Evolutionary conservation across 1,140 invertebrate species (phyloP).

Genomic region (Achatina immaculata): DNA sequence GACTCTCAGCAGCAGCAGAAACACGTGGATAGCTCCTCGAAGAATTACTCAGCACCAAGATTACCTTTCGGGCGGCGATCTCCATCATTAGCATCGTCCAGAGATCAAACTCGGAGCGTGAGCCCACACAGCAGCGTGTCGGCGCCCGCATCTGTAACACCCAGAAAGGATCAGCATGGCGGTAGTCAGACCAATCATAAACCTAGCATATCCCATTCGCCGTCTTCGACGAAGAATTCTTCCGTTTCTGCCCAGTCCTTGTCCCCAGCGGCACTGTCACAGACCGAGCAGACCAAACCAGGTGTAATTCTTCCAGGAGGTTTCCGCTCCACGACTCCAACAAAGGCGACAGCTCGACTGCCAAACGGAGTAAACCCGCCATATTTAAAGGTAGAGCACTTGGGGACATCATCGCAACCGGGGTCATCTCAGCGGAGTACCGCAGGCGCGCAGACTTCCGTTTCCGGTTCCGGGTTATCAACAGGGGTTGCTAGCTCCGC

Average conservation of each 20-base stretch:
- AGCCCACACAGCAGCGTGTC: background rate
- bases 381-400: background rate
- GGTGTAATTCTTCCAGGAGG: background rate
- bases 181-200: background rate
- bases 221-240: background rate
- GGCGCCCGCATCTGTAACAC: background rate
- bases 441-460: no score
- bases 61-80: background rate
- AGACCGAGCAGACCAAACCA: background rate
- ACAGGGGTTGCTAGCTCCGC: background rate
- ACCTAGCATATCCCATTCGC: background rate
- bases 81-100: background rate
- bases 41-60: no score
- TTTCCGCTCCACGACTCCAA: background rate
- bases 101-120: background rate
- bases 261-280: background rate
- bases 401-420: no score
- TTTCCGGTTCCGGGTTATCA: background rate
- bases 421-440: no score
- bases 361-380: background rate
- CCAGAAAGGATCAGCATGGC: background rate
- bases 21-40: background rate
- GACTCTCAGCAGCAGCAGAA: background rate
- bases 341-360: background rate
- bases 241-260: background rate